Base-by-base conservation (phyloP, 35 echinoderm and acorn worm genomes). In the Heliocidaris tuberculata region DNA sequence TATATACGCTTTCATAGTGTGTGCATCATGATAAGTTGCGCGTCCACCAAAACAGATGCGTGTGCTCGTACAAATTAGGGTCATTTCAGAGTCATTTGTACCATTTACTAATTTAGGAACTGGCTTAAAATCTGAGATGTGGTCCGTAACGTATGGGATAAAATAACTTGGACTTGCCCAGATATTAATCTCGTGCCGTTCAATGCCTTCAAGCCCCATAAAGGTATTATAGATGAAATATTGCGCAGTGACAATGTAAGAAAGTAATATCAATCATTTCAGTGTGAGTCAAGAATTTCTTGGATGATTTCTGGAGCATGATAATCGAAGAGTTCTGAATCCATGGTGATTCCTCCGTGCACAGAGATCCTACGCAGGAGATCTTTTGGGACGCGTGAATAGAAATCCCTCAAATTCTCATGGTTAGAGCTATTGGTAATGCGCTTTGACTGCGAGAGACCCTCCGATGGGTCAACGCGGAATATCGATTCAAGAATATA, bases 241-340 rank as follows among this genome's bases (percentile, higher is more conserved):
- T 11, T 86, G 2, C 10, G 2, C 21, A 17, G 12, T 42, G 35
- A 42, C 35, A 42, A 42, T 42, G 35, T 42, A 42, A 42, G 35
- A 42, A 42, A 1, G 35, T 42, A 42, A 42, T 3, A 42, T 42
- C 35, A 42, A 42, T 42, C 35, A 42, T 42, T 42, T 42, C 35
- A 47, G 87, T 47, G 12, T 89, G 7, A 48, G 31, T 47, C 13
- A 48, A 89, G 31, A 32, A 89, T 31, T 27, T 47, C 19, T 30
- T 89, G 10, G 31, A 89, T 89, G 16, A 27, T 11, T 17, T 32
- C 32, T 13, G 87, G 87, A n/a, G 32, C 24, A 48, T 89, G 19
- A 89, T 89, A 89, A 47, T 31, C 29, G 10, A 89, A 89, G 32
- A 89, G 87, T 89, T 89, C 24, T 17, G 47, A 89, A 48, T 89